phyloP scores from a whole-genome alignment of 2,888 invertebrate genomes.

The Shargacucullia verbasci region DNA sequence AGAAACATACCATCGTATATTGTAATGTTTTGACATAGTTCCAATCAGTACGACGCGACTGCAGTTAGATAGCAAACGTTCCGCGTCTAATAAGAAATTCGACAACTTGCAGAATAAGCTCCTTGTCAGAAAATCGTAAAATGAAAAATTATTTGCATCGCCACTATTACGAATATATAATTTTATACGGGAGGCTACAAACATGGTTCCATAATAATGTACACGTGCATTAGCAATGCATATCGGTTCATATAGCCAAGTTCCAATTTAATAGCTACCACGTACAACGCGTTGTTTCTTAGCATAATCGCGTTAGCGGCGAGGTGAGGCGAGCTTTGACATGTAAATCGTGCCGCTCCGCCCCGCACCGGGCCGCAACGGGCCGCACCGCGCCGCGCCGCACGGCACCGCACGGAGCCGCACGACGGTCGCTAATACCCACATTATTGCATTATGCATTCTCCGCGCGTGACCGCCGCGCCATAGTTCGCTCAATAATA shows the following conservation, averaged over 20 bases:
- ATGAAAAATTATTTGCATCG: no score
- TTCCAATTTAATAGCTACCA: conserved; percentile 37
- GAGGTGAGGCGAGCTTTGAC: conserved; percentile 46
- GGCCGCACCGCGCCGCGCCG: conserved; percentile 5
- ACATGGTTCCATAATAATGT: neutral
- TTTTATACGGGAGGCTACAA: no score
- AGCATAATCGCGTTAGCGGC: conserved; percentile 40
- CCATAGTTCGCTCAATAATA: conserved; percentile 11
- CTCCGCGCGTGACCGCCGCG: conserved; percentile 15
- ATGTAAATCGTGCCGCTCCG: conserved; percentile 37
- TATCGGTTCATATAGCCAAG: conserved; percentile 18
- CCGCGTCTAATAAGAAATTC: no score
- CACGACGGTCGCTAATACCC: conserved; percentile 24
- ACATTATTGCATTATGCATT: conserved; percentile 42
- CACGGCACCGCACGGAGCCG: neutral
- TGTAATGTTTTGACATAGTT: no score
- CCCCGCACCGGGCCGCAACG: conserved; percentile 2
- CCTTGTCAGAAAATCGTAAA: no score
- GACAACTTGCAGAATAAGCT: no score
- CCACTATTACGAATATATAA: no score
- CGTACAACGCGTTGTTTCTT: conserved; percentile 42
- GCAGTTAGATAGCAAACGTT: no score
- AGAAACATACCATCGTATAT: no score
- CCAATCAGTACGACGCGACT: no score
- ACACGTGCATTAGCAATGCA: neutral